phyloP scores from a whole-genome alignment of 1,140 invertebrate species.

The Lamellibrachia luymesi region DNA sequence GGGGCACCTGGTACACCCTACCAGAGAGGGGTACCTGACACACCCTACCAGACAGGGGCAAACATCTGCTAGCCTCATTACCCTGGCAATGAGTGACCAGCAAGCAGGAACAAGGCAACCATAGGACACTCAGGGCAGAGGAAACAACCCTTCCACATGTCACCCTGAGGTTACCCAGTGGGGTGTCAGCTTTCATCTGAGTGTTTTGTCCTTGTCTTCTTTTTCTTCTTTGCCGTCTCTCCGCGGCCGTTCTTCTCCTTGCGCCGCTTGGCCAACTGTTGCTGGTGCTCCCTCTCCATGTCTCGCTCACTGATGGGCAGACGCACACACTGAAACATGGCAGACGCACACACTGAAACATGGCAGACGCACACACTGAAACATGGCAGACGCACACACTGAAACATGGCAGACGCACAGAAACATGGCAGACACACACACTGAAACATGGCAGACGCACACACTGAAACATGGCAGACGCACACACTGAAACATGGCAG shows the following conservation, averaged over 20 bases:
- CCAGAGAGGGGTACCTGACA: too few relatives aligned
- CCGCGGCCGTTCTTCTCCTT: slow-evolving; percentile 20
- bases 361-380: not conserved
- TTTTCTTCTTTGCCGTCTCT: not conserved
- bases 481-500: not conserved
- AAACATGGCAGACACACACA: not conserved
- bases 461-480: not conserved
- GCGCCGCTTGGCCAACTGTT: slow-evolving; percentile 28
- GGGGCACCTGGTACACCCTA: too few relatives aligned
- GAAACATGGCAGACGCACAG: not conserved
- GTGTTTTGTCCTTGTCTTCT: slow-evolving; percentile 11
- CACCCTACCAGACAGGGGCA: too few relatives aligned
- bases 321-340: slow-evolving; percentile 38
- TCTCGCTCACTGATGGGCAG: slow-evolving; percentile 51
- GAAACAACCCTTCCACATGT: not conserved
- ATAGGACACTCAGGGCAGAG: not conserved
- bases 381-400: not conserved
- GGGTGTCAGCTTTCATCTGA: slow-evolving; percentile 17
- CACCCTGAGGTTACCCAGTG: not conserved
- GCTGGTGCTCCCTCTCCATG: slow-evolving; percentile 54
- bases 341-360: not conserved
- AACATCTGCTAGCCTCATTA: not conserved
- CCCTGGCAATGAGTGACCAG: not conserved
- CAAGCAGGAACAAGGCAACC: not conserved
- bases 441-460: not conserved